A percentile compares a stretch with the other conserved stretches of the same genome.
Evolutionary conservation across 2,888 invertebrate genomes (phyloP).

Genomic region (Cacoxenus indagator): DNA sequence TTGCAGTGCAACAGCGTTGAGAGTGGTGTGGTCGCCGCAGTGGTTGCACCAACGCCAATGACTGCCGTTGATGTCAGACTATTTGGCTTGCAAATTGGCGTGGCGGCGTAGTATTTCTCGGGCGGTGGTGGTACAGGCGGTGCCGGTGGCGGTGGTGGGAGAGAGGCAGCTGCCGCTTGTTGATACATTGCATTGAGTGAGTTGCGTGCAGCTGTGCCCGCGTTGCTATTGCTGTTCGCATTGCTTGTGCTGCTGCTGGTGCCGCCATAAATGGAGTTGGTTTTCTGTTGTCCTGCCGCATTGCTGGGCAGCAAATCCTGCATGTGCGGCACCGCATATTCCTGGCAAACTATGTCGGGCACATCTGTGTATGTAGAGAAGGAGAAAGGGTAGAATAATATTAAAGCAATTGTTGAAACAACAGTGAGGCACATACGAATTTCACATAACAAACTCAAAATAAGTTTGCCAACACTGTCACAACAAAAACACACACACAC

Average conservation of each 20-base stretch:
- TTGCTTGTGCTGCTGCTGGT: conserved; percentile 14
- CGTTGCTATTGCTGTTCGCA: conserved; percentile 51
- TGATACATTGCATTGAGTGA: conserved; percentile 65
- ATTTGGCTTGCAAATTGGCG: conserved; percentile 75
- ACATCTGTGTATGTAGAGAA: conserved; percentile 70
- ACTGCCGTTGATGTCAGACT: conserved; percentile 53
- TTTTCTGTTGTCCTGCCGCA: conserved; percentile 36
- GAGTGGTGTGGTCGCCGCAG: conserved; percentile 24
- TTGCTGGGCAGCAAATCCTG: conserved; percentile 70
- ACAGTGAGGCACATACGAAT: not conserved
- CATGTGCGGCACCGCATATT: conserved; percentile 77
- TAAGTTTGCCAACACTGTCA: not conserved
- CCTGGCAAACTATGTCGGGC: conserved; percentile 75
- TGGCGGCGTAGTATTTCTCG: conserved; percentile 80
- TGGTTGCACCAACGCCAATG: conserved; percentile 27
- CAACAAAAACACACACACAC: too few species aligned
- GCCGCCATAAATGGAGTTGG: conserved; percentile 63
- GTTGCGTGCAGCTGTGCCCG: conserved; percentile 49
- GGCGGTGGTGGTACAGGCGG: conserved; percentile 78
- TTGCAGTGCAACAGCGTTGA: conserved; percentile 8
- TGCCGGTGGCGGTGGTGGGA: conserved; percentile 51
- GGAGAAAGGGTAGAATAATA: conserved; percentile 17
- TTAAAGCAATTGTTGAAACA: not conserved
- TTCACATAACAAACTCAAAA: not conserved
- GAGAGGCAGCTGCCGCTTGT: conserved; percentile 31